Evolutionary conservation across 53 echinoderm and acorn worm genomes (phyloP), one percentile per base, ranked within the genome.

Genomic region (Patiria pectinifera): DNA sequence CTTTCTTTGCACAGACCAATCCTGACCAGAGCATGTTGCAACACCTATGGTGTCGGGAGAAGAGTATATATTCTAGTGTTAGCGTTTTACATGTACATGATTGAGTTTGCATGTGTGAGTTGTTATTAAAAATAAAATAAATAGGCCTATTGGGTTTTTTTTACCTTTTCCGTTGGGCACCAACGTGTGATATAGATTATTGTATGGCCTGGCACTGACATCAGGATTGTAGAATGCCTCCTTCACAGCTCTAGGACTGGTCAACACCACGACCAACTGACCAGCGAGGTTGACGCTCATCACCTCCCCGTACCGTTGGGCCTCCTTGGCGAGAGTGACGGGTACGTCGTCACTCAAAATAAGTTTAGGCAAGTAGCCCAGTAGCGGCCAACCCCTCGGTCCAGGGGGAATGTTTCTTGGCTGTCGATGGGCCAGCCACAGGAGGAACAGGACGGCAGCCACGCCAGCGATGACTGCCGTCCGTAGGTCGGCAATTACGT

Each of bases 1-100:
- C 0, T 80, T 84, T 46, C 95, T 89, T 62, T 92, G 95, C 3
- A 85, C 85, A 48, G 66, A 84, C 95, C 95, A 95, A 14, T 45
- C 4, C 0, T 85, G 85, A 8, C 92, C 92, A 5, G 76, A 62
- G 0, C 59, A 11, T 9, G 69, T 11, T 24, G 76, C 80, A 6
- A 95, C 63, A 85, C 95, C 95, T 95, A 49, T 14, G 21, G 21
- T 12, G 60, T 12, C 35, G 35, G 35, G 35, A 35, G 35, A 35
- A 35, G 35, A 35, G 0, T 0, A 35, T 35, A 35, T 35, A 35
- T 35, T 35, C 35, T 35, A 35, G 35, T 35, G 35, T 35, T 35
- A 35, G 35, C 35, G 35, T 35, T 1, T 35, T 35, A 35, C 35
- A 35, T 35, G 35, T 35, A 35, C 35, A 35, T 35, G 35, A 35